Conservation (phyloP, 2,888 invertebrate species). For the Amphipyra tragopoginis region DNA sequence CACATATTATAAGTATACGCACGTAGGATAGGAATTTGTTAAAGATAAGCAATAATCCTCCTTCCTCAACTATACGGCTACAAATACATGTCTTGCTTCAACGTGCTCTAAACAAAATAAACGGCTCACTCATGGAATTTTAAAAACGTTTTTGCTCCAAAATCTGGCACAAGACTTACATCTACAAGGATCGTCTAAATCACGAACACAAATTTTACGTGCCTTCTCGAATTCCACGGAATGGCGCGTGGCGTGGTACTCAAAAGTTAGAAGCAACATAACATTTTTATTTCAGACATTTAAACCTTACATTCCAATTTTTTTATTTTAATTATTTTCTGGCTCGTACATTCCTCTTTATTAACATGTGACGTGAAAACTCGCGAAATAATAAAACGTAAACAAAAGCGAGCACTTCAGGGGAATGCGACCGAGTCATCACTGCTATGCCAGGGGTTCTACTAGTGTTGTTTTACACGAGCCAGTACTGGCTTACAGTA, state of each 20-base stretch:
- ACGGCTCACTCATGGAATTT: too few species aligned
- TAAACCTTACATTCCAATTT: slow-evolving; percentile 52
- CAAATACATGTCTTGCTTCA: too few species aligned
- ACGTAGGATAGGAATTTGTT: too few species aligned
- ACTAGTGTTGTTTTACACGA: slow-evolving; percentile 27
- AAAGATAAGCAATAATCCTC: too few species aligned
- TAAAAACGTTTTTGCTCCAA: background rate
- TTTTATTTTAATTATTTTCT: slow-evolving; percentile 68
- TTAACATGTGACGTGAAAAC: slow-evolving; percentile 66
- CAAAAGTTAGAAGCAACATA: slow-evolving; percentile 20
- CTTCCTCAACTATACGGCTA: too few species aligned
- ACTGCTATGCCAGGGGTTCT: slow-evolving; percentile 29
- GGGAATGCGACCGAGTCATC: slow-evolving; percentile 56
- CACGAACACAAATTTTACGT: background rate
- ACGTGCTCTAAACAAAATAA: too few species aligned
- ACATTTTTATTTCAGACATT: slow-evolving; percentile 36
- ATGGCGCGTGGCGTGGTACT: slow-evolving; percentile 4
- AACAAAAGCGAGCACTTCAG: slow-evolving; percentile 71
- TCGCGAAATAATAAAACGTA: slow-evolving; percentile 70
- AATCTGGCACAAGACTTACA: background rate
- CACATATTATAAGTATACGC: too few species aligned
- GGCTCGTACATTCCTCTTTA: slow-evolving; percentile 67
- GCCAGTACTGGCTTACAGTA: slow-evolving; percentile 22
- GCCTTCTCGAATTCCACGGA: slow-evolving; percentile 10
- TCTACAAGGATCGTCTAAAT: background rate